These are phyloP conservation scores for Tympanoctomys barrerae DNA, from an alignment of 2,797 vertebrate genomes.

Conservation along the genomic window DNA sequence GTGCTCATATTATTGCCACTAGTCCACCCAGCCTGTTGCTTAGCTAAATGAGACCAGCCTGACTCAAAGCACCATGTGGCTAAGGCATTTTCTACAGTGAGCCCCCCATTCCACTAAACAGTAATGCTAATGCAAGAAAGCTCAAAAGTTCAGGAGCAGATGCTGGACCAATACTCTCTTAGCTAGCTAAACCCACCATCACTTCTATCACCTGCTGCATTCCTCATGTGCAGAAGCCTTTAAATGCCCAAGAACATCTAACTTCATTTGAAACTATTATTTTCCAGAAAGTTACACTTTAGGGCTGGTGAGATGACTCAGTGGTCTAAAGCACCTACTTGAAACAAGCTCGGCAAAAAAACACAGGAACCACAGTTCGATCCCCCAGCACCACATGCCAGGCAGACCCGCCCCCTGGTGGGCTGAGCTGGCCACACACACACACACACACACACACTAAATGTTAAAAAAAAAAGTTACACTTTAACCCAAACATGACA, in stretches of 20 bases:
- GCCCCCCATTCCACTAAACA: not conserved
- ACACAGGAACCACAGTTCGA: no score
- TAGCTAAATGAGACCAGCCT: not conserved
- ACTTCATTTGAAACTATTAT: constrained; percentile 18
- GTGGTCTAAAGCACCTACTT: no score
- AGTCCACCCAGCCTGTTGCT: not conserved
- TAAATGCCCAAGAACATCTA: not conserved
- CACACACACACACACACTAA: no score
- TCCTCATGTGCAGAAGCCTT: not conserved
- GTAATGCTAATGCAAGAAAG: not conserved
- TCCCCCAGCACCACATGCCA: no score
- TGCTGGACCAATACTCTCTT: not conserved
- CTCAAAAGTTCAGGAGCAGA: not conserved
- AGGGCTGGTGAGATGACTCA: not conserved
- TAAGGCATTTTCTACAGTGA: not conserved
- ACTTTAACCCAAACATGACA: constrained; percentile 8
- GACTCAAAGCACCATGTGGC: not conserved
- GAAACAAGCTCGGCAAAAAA: no score
- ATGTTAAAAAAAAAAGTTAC: no score
- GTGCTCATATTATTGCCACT: not conserved
- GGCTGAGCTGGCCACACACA: no score
- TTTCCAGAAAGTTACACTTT: constrained; percentile 18
- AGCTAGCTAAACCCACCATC: not conserved
- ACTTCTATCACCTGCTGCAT: not conserved
- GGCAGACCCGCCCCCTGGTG: no score